These are phyloP conservation scores for Bombyx mori DNA, from an alignment of 1,140 invertebrate species.

Conservation along the genomic window DNA sequence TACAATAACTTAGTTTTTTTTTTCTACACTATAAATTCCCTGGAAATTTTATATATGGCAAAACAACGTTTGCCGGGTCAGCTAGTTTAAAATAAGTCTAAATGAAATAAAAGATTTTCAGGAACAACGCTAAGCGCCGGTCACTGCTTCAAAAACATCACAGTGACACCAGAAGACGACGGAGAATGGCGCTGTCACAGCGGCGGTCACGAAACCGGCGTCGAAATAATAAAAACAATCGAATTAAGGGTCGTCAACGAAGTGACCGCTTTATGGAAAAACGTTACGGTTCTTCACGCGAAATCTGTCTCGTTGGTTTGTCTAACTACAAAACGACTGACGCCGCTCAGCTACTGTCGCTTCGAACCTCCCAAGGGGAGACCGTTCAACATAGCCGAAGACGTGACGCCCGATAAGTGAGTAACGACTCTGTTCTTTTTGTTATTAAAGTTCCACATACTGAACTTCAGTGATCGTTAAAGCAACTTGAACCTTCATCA, in stretches of 20 bases:
- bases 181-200: conserved; percentile 55
- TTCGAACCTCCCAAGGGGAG: conserved; percentile 49
- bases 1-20: background rate
- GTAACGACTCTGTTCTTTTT: conserved; percentile 9
- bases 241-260: conserved; percentile 41
- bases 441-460: no score
- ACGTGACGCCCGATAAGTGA: conserved; percentile 36
- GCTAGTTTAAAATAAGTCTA: background rate
- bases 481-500: no score
- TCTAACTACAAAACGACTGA: conserved; percentile 31
- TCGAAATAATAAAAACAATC: conserved; percentile 42
- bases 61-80: no score
- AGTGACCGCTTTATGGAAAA: conserved; percentile 40
- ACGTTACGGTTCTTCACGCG: conserved; percentile 31
- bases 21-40: background rate
- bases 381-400: conserved; percentile 46
- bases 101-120: conserved; percentile 25
- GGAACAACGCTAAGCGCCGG: conserved; percentile 32
- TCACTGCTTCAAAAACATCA: conserved; percentile 34
- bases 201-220: conserved; percentile 23
- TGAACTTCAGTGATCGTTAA: no score
- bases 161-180: conserved; percentile 28
- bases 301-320: conserved; percentile 37
- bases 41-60: background rate
- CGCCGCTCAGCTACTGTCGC: conserved; percentile 47